Evolutionary conservation across 2,797 vertebrate species (phyloP).

Genomic region (Pseudocheirus occidentalis): DNA sequence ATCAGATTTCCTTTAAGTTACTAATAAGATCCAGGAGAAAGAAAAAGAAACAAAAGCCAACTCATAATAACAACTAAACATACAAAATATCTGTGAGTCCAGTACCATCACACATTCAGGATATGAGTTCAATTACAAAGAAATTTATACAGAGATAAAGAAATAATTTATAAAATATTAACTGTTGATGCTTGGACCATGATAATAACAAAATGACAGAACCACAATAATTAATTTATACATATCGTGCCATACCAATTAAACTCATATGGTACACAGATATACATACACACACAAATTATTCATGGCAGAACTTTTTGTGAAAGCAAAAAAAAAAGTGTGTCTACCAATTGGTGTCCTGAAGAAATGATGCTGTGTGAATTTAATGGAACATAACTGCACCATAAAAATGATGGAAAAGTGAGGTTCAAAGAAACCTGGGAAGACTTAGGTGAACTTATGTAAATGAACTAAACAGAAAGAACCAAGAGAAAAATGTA

Average conservation of each 20-base stretch:
- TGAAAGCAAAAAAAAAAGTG: not conserved
- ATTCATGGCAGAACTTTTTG: not conserved
- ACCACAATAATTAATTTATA: not conserved
- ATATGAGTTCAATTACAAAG: not conserved
- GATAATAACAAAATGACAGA: not conserved
- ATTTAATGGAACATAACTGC: not conserved
- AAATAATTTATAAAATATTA: not conserved
- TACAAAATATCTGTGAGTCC: not conserved
- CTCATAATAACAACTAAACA: not conserved
- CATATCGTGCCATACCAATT: not conserved
- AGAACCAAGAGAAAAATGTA: not conserved
- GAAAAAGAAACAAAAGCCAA: not conserved
- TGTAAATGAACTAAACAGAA: not conserved
- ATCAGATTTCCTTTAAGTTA: not conserved
- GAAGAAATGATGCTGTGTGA: not conserved
- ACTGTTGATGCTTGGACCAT: not conserved
- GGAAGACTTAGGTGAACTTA: not conserved
- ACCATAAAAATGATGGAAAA: not conserved
- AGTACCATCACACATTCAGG: not conserved
- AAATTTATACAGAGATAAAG: not conserved
- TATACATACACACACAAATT: not conserved
- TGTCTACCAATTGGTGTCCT: not conserved
- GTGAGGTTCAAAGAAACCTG: not conserved
- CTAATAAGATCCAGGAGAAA: not conserved
- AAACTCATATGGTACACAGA: not conserved